Base-by-base conservation (phyloP, 2,888 invertebrate genomes). In the Lobophora halterata region DNA sequence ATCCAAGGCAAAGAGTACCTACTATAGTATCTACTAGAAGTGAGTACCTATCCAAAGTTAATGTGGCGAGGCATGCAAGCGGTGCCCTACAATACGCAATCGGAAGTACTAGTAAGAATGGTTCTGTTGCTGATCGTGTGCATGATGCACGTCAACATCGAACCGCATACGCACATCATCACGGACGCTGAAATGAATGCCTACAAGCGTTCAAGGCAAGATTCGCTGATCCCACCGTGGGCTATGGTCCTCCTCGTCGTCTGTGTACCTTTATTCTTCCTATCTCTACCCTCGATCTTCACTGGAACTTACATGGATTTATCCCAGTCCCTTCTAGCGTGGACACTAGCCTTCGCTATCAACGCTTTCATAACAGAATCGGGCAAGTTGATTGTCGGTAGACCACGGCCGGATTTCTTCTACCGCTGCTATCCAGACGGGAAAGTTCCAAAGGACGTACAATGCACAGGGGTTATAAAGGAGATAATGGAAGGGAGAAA, bases 401-500 rank as follows among this genome's bases (percentile, higher is more conserved):
- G 95, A 44, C 95, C 95, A 1, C 88, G 96, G 7, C 96, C 96
- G 1, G 95, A 96, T 69, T 96, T 92, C 68, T 93, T 92, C 63
- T 92, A 90, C 73, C 90, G 96, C 13, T 96, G 96, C 69, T 96
- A 92, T 70, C 95, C 95, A 0, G 90, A 93, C 64, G 94, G 93
- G 0, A 87, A 83, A 47, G 46, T 59, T 7, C 71, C 74, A 12
- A 21, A 35, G 12, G 87, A 88, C 13, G 77, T 90, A 30, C 65
- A 69, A 16, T 95, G 95, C 58, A 92, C 90, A 0, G 95, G 94
- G 1, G 79, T 89, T 42, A 65, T 72, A 3, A 66, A 71, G 18
- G 82, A 81, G 1, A 82, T 94, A 8, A 89, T 89, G 52, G 94
- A 96, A 47, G 96, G 95, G 5, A 89, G 93, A 42, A 96, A 95